Evolutionary conservation across 2,888 invertebrate species (phyloP).

Genomic region (Cerastis leucographa): DNA sequence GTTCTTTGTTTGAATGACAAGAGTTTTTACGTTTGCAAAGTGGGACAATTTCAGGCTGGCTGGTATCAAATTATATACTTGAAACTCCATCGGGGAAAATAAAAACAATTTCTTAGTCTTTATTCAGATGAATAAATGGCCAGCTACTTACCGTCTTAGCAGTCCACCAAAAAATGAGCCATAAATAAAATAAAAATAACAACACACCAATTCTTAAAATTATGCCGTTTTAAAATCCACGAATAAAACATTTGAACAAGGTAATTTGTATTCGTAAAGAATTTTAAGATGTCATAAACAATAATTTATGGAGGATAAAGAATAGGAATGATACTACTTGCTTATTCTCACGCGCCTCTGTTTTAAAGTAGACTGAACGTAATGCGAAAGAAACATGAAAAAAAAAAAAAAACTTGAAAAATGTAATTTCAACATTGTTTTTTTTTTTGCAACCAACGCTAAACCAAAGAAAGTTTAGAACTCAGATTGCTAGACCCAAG

Average conservation of each 20-base stretch:
- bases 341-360: conserved; percentile 4
- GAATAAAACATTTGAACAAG: conserved; percentile 43
- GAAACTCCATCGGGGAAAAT: background rate
- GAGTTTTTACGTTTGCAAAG: background rate
- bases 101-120: background rate
- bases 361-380: background rate
- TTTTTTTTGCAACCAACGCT: too few relatives aligned
- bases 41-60: background rate
- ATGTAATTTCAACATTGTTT: too few relatives aligned
- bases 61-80: background rate
- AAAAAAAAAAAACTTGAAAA: too few relatives aligned
- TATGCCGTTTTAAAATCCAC: conserved; percentile 29
- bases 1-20: conserved; percentile 1
- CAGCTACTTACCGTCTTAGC: background rate
- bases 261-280: conserved; percentile 55
- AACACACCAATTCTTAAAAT: conserved; percentile 20
- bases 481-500: background rate
- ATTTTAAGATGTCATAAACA: conserved; percentile 56
- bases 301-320: conserved; percentile 39
- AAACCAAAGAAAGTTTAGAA: background rate
- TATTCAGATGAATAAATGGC: background rate
- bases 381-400: background rate
- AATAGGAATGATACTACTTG: conserved; percentile 13
- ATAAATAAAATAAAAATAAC: conserved; percentile 7
- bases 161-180: conserved; percentile 17